phyloP scores from a whole-genome alignment of 2,113 vertebrate species.

The Sialia sialis region DNA sequence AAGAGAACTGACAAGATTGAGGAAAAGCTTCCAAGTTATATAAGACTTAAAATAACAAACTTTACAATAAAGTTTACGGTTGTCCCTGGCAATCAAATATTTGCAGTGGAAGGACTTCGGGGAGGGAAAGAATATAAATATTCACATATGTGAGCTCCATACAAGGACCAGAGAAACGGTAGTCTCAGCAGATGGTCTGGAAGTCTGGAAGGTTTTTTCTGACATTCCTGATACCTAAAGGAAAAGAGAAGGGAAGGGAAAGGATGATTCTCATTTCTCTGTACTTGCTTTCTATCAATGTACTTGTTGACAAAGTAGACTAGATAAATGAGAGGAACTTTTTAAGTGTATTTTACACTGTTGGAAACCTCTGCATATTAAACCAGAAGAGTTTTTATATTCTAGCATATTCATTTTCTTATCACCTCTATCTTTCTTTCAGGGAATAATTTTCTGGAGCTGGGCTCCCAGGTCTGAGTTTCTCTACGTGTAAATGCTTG shows the following conservation, averaged over 20 bases:
- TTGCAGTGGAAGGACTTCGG: background rate
- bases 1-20: background rate
- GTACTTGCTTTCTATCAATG: background rate
- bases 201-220: background rate
- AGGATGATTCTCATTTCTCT: background rate
- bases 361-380: background rate
- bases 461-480: background rate
- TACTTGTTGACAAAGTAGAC: background rate
- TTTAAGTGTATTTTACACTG: background rate
- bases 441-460: background rate
- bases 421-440: background rate
- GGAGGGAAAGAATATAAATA: background rate
- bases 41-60: conserved; percentile 19
- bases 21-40: background rate
- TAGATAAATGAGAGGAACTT: background rate
- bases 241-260: background rate
- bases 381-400: background rate
- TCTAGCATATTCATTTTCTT: background rate
- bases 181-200: background rate
- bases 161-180: background rate
- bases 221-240: background rate
- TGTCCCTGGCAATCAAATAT: background rate
- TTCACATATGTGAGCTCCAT: background rate
- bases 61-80: background rate
- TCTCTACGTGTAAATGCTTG: background rate